Base-by-base conservation (phyloP, 1,140 invertebrate genomes). In the Trichonephila inaurata region DNA sequence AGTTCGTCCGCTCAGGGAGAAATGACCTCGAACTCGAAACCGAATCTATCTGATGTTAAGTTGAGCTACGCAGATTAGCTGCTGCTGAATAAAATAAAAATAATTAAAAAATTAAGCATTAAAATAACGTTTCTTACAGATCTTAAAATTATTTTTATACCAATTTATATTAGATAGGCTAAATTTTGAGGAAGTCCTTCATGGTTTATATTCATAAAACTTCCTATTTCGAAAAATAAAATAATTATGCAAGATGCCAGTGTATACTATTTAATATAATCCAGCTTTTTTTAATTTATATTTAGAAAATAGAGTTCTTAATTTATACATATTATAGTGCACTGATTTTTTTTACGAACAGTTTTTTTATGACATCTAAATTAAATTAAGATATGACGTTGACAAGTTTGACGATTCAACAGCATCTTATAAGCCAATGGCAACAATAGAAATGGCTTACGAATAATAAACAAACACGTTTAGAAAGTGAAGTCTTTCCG, bases 381-480 rank as follows among this genome's bases (percentile, higher is more conserved):
- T 24, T 28, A 28, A 10, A 10, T 66, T 64, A 6, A 16, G 18
- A 40, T 40, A 28, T 77, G 72, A 77, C 72, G 72, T 77, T 77
- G 33, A 4, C 72, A 77, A 77, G 72, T 77, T 33, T 77, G 72
- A 77, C 72, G 72, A 77, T 40, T 77, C 72, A 77, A 33, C 33
- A 51, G 72, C 72, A 77, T 77, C 72, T 40, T 77, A 77, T 40
- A 77, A 77, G 18, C 72, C 24, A 33, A 77, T 77, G 72, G 72
- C 72, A 77, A 77, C 72, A 40, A 40, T 1, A 51, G n/a, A 85
- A 85, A 16, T 85, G 28, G 44, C 14, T 85, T 51, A 60, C 83
- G 28, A 85, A 85, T 85, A n/a, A 85, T 85, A 85, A 85, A 85
- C 83, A 85, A 85, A 85, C 83, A 85, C 83, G 83, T 85, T 51